Percentiles rank a stretch among this genome's conserved stretches.
phyloP scores from a whole-genome alignment of 2,888 invertebrate genomes.

The Camponotus fellah region DNA sequence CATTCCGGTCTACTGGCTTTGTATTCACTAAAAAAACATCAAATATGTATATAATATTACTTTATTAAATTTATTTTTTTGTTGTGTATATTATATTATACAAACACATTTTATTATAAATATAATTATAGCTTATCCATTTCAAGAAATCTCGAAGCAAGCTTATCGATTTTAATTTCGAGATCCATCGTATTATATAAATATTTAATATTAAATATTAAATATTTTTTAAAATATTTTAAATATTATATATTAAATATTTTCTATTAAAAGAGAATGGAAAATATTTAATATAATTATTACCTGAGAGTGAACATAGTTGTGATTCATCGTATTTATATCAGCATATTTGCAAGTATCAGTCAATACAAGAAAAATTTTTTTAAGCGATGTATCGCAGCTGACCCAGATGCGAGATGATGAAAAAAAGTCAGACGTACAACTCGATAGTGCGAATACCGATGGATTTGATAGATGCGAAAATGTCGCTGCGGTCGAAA shows the following conservation, averaged over 20 bases:
- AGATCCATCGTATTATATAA: background rate
- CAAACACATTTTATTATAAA: background rate
- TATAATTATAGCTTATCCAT: background rate
- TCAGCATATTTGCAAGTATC: conserved; percentile 8
- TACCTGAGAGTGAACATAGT: background rate
- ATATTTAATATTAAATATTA: no score
- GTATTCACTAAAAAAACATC: background rate
- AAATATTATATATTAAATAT: no score
- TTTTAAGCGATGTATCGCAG: conserved; percentile 35
- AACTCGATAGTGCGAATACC: conserved; percentile 52
- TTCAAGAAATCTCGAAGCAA: background rate
- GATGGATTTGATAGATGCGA: conserved; percentile 52
- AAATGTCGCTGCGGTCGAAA: conserved; percentile 48
- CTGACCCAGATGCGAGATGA: conserved; percentile 36
- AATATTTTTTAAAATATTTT: no score
- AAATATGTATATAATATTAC: background rate
- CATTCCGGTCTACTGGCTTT: background rate
- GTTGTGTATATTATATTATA: background rate
- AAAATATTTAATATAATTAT: conserved; percentile 33
- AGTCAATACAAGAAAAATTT: conserved; percentile 6
- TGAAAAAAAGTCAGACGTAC: conserved; percentile 54
- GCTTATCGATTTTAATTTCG: conserved; percentile 1
- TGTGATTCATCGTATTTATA: conserved; percentile 11
- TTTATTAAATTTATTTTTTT: background rate
- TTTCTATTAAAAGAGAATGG: background rate